Percentiles rank a stretch among this genome's conserved stretches.
Conservation (phyloP, 1,140 invertebrate species). For the Drosophila ambigua region DNA sequence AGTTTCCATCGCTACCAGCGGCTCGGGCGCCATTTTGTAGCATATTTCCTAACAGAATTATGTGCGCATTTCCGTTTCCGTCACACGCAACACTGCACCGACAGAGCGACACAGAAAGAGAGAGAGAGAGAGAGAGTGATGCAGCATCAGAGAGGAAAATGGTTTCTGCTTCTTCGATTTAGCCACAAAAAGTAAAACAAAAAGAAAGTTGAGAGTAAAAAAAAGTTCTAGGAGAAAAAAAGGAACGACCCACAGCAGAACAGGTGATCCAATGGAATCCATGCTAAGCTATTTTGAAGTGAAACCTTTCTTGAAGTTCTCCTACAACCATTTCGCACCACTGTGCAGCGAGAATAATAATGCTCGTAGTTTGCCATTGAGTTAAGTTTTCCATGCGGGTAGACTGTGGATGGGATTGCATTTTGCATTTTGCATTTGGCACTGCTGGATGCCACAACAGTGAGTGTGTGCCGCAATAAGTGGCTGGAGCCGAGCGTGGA, state of each 20-base stretch:
- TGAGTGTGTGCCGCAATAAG: conserved; percentile 38
- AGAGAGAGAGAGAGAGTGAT: too few species aligned
- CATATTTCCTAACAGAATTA: conserved; percentile 64
- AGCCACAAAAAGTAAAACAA: not conserved
- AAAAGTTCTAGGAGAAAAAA: not conserved
- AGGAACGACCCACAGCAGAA: too few species aligned
- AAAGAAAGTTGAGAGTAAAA: not conserved
- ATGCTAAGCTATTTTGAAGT: too few species aligned
- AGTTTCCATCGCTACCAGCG: conserved; percentile 32
- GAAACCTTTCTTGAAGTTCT: too few species aligned
- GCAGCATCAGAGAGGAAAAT: conserved; percentile 14
- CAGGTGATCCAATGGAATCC: too few species aligned
- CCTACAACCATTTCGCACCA: not conserved
- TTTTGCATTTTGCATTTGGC: conserved; percentile 22
- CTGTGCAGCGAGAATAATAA: conserved; percentile 27
- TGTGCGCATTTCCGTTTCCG: conserved; percentile 75
- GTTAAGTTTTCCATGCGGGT: conserved; percentile 39
- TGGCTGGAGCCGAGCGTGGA: conserved; percentile 11
- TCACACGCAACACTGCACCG: conserved; percentile 55
- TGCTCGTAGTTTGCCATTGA: conserved; percentile 28
- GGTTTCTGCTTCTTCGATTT: conserved; percentile 28
- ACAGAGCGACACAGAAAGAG: not conserved
- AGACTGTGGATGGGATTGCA: conserved; percentile 14
- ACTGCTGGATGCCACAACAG: conserved; percentile 24
- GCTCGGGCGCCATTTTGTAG: conserved; percentile 46